Evolutionary conservation across 2,888 invertebrate species (phyloP).

Genomic region (Sinodicranocentrus sp.): DNA sequence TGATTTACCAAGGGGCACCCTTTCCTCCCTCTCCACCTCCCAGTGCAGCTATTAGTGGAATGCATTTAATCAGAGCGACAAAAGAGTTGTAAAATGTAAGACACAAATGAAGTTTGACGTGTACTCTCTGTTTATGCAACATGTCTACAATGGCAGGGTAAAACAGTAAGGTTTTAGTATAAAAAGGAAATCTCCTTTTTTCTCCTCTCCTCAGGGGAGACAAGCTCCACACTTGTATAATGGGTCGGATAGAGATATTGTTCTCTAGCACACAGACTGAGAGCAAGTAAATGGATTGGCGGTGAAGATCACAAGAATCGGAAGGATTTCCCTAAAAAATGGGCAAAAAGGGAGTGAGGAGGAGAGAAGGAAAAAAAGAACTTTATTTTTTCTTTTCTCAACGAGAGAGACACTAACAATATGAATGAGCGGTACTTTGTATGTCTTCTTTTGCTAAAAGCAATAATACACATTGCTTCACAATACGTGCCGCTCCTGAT

Average conservation of each 20-base stretch:
- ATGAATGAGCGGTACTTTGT: slow-evolving; percentile 33
- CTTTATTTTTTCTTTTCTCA: slow-evolving; percentile 14
- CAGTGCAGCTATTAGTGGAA: not conserved
- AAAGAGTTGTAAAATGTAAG: not conserved
- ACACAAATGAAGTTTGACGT: slow-evolving; percentile 5
- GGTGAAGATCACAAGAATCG: slow-evolving; percentile 72
- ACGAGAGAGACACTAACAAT: slow-evolving; percentile 19
- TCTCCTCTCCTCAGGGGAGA: too few relatives aligned
- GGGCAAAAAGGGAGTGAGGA: slow-evolving; percentile 44
- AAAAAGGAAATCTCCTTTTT: slow-evolving; percentile 19
- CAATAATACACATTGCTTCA: slow-evolving; percentile 48
- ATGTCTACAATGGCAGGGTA: not conserved
- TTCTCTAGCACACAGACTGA: slow-evolving; percentile 52
- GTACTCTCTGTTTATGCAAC: slow-evolving; percentile 5
- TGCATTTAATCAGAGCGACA: not conserved
- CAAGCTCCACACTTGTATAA: slow-evolving; percentile 25
- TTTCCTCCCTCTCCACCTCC: not conserved
- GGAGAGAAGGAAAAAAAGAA: slow-evolving; percentile 18
- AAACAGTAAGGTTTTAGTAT: not conserved
- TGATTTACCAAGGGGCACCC: slow-evolving; percentile 4
- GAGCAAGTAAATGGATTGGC: slow-evolving; percentile 73
- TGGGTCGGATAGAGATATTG: slow-evolving; percentile 45
- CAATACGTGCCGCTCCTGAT: slow-evolving; percentile 8
- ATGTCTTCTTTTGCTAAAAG: slow-evolving; percentile 53
- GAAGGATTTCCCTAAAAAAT: slow-evolving; percentile 64